Evolutionary conservation across 1,140 invertebrate species (phyloP).

Genomic region (Asbolus verrucosus): DNA sequence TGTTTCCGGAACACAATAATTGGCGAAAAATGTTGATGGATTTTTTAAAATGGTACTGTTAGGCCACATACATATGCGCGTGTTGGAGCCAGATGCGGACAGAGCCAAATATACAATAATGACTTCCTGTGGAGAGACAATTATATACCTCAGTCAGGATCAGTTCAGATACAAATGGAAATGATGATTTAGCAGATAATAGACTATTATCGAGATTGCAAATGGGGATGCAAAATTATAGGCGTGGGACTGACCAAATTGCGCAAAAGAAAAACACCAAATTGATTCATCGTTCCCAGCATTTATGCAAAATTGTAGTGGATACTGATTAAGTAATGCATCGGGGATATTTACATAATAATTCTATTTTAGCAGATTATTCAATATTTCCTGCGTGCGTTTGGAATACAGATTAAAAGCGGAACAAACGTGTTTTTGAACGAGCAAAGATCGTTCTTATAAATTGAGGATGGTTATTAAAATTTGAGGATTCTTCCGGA

Average conservation of each 20-base stretch:
- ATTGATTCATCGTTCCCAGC: slow-evolving; percentile 29
- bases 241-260: slow-evolving; percentile 25
- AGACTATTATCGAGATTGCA: slow-evolving; percentile 44
- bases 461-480: slow-evolving; percentile 24
- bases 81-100: slow-evolving; percentile 52
- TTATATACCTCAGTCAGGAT: slow-evolving; percentile 47
- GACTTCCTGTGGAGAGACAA: slow-evolving; percentile 55
- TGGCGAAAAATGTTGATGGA: slow-evolving; percentile 21
- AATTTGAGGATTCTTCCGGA: slow-evolving; percentile 29
- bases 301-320: slow-evolving; percentile 39
- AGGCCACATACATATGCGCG: slow-evolving; percentile 40
- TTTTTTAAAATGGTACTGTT: slow-evolving; percentile 25
- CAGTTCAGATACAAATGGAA: slow-evolving; percentile 46
- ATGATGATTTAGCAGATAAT: slow-evolving; percentile 52
- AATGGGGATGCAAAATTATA: slow-evolving; percentile 42
- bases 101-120: slow-evolving; percentile 51
- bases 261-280: slow-evolving; percentile 29
- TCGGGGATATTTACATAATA: slow-evolving; percentile 33
- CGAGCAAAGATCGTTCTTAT: slow-evolving; percentile 4
- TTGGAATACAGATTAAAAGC: not conserved
- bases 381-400: not conserved
- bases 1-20: slow-evolving; percentile 2
- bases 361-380: slow-evolving; percentile 15
- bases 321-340: slow-evolving; percentile 36
- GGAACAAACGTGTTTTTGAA: slow-evolving; percentile 1